These are phyloP conservation scores for Lanius collurio DNA, from an alignment of 2,113 vertebrate species.

Conservation along the genomic window DNA sequence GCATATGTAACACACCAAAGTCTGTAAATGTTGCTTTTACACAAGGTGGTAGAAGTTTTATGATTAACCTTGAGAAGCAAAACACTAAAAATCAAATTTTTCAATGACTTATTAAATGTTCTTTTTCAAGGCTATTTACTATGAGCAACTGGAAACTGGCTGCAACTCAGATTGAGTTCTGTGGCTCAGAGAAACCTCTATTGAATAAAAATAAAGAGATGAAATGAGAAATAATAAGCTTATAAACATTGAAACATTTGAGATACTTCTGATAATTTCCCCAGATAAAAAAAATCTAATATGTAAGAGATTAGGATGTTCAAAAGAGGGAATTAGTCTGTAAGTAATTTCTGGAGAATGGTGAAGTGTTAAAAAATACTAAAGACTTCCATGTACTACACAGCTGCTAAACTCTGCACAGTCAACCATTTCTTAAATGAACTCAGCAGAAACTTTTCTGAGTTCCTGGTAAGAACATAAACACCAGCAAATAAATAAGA, in stretches of 20 bases:
- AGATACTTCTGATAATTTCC: not conserved
- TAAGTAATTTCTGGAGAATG: not conserved
- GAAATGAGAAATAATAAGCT: not conserved
- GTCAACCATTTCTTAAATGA: not conserved
- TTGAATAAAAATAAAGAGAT: not conserved
- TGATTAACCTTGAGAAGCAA: not conserved
- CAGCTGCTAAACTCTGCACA: not conserved
- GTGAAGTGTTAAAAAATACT: not conserved
- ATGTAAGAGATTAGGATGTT: not conserved
- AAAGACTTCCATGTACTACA: not conserved
- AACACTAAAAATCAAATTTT: not conserved
- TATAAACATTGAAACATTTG: not conserved
- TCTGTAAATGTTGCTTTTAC: not conserved
- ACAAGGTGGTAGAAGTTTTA: not conserved
- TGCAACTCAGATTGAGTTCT: not conserved
- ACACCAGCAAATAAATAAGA: not conserved
- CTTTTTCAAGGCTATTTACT: not conserved
- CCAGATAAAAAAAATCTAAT: not conserved
- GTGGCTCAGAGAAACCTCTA: not conserved
- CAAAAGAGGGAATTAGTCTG: not conserved
- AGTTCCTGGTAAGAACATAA: not conserved
- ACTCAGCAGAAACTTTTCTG: not conserved
- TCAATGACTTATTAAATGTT: not conserved
- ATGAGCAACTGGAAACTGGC: not conserved
- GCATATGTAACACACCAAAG: not conserved